These are phyloP conservation scores for Philypnodon macrostomus DNA, from an alignment of 2,797 vertebrate genomes.

Conservation along the genomic window DNA sequence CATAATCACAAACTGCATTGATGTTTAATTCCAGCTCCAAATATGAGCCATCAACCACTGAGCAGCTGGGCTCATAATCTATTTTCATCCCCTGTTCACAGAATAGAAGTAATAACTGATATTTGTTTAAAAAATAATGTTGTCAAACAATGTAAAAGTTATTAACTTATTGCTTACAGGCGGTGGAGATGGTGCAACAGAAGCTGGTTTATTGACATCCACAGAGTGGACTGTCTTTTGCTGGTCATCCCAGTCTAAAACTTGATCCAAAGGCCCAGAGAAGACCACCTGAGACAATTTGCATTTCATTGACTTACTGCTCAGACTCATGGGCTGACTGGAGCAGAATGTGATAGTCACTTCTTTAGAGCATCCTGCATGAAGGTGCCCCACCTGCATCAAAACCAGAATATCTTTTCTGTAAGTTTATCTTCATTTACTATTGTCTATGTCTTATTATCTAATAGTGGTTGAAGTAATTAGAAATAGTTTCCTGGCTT, in stretches of 20 bases:
- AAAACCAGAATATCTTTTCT: too few relatives aligned
- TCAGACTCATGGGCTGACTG: conserved; percentile 65
- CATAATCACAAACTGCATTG: conserved; percentile 77
- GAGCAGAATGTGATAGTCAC: conserved; percentile 81
- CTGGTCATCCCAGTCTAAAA: conserved; percentile 86
- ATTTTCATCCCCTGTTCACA: conserved; percentile 76
- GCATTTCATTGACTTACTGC: conserved; percentile 71
- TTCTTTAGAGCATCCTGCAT: conserved; percentile 83
- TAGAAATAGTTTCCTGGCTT: background rate
- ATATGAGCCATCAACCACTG: conserved; percentile 72
- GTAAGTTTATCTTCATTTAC: too few relatives aligned
- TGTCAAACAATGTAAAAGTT: too few relatives aligned
- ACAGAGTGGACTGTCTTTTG: conserved; percentile 77
- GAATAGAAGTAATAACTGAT: conserved; percentile 1
- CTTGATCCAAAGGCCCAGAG: conserved; percentile 74
- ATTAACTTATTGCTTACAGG: conserved; percentile 79
- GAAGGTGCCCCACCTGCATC: conserved; percentile 85
- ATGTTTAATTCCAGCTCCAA: conserved; percentile 76
- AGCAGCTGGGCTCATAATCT: conserved; percentile 78
- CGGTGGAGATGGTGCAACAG: conserved; percentile 20
- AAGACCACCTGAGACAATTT: conserved; percentile 78
- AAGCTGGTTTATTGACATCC: conserved; percentile 25
- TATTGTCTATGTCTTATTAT: background rate
- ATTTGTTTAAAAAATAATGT: too few relatives aligned
- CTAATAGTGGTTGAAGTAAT: too few relatives aligned